Conservation (phyloP, 2,888 invertebrate species). For the Pachliopta kotzebuea region DNA sequence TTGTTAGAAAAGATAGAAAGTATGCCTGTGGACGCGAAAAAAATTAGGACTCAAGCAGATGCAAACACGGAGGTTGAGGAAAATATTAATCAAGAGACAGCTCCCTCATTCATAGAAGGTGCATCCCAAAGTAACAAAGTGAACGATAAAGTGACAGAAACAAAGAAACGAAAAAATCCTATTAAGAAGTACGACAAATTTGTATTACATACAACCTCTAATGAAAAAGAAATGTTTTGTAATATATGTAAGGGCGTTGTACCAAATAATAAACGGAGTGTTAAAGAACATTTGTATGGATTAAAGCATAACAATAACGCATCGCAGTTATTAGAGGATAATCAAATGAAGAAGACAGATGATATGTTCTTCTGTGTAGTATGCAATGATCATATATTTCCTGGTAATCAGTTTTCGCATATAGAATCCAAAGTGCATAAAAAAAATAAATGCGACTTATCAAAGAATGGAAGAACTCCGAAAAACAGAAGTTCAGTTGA, state of each 20-base stretch:
- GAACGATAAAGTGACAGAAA: not conserved
- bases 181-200: not conserved
- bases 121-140: not conserved
- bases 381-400: not conserved
- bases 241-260: conserved; percentile 7
- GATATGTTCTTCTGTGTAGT: not conserved
- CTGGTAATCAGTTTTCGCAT: not conserved
- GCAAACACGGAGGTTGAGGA: too few relatives aligned
- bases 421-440: conserved; percentile 4
- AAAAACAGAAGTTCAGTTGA: not conserved
- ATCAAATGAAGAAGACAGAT: not conserved
- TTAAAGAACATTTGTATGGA: not conserved
- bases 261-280: not conserved
- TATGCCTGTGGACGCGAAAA: too few relatives aligned
- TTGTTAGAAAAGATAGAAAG: too few relatives aligned
- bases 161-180: not conserved
- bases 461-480: not conserved
- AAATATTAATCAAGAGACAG: not conserved
- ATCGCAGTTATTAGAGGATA: not conserved
- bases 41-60: too few relatives aligned
- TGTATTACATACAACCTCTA: conserved; percentile 1
- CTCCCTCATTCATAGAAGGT: not conserved
- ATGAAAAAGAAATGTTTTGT: conserved; percentile 6
- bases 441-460: not conserved
- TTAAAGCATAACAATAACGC: conserved; percentile 2